Base-by-base conservation (phyloP, 2,888 invertebrate species). In the Diadegma fenestrale region DNA sequence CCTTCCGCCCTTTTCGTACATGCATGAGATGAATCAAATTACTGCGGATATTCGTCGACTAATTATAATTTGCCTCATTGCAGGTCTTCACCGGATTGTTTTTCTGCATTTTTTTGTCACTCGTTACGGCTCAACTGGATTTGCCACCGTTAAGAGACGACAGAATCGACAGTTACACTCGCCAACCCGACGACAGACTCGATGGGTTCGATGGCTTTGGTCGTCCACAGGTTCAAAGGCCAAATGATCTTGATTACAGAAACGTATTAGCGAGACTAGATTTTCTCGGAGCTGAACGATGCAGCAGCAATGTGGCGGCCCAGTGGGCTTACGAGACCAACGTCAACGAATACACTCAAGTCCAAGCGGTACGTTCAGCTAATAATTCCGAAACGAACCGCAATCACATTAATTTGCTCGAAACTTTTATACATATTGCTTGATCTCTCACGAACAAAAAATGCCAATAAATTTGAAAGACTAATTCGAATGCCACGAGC, bases 321-420 rank as follows among this genome's bases (percentile, higher is more conserved):
- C 98, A 98, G 91, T 98, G 98, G 98, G 96, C 97, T 92, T 98
- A 97, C 91, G 98, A 98, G 94, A 98, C 98, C 5, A 97, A 98
- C 91, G 97, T 98, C 54, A 97, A 97, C 94, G 97, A 97, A 93
- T 96, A 95, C 68, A 97, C 97, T 0, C 98, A 98, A 94, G 94
- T 97, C 88, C 96, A 97, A 91, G 98, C 98, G 93, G 98, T 98
- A 94, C 97, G 97, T 68, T 37, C n/a, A n/a, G 43, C 10, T 37
- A 1, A 37, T 37, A 10, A 8, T 37, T 1, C 6, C 6, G 33
- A 6, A 33, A 33, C 33, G 33, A 33, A 6, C 33, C 33, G 33
- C 6, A n/a, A n/a, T 33, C 33, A 6, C 33, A 33, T 33, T 33
- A 0, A 33, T 33, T 33, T 33, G 33, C 33, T 33, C 6, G 4